Conservation (phyloP, 2,113 vertebrate species). For the Pachypanchax playfairii region DNA sequence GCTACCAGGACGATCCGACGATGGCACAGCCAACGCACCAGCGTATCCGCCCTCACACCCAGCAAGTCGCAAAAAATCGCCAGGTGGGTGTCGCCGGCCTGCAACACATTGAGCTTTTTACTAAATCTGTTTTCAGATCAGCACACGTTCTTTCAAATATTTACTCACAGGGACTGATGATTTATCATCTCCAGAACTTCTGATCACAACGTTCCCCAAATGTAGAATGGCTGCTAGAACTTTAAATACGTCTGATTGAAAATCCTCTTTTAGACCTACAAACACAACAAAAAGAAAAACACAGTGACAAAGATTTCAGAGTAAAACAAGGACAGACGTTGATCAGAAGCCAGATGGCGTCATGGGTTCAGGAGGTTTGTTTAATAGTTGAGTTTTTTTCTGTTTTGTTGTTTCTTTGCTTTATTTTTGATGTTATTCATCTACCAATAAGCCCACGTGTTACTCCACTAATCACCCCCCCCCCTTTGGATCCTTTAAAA, state of each 20-base stretch:
- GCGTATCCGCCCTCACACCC: conserved; percentile 65
- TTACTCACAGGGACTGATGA: conserved; percentile 87
- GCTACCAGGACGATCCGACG: conserved; percentile 85
- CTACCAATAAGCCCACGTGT: no score
- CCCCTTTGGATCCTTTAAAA: no score
- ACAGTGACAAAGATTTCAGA: background rate
- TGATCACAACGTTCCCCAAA: conserved; percentile 90
- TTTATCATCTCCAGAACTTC: conserved; percentile 80
- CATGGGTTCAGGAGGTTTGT: no score
- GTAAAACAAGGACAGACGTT: background rate
- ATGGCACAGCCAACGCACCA: conserved; percentile 89
- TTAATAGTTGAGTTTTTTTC: no score
- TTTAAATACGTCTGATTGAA: conserved; percentile 90
- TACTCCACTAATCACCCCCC: no score
- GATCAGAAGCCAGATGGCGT: background rate
- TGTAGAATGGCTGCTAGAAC: conserved; percentile 92
- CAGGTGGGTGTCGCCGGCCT: conserved; percentile 87
- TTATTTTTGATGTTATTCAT: no score
- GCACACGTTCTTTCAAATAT: background rate
- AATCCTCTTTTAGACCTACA: conserved; percentile 86
- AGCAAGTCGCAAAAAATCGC: conserved; percentile 87
- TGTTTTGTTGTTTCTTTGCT: no score
- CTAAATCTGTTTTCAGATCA: conserved; percentile 1
- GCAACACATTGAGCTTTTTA: conserved; percentile 9
- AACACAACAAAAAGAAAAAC: no score